Base-by-base conservation (phyloP, 2,797 vertebrate species). In the Lithobates pipiens region DNA sequence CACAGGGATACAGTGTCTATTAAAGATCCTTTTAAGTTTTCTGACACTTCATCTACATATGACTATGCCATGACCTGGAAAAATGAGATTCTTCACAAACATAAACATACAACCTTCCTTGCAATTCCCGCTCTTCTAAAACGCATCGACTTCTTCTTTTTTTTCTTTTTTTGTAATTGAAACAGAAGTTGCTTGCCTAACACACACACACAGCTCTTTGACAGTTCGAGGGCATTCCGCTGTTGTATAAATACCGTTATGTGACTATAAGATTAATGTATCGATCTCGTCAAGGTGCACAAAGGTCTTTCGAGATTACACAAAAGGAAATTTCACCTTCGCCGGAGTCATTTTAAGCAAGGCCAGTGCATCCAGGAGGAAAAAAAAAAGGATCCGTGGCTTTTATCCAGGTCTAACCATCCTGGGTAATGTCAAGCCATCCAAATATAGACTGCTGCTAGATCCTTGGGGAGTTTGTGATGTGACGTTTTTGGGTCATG, bases 401-500 rank as follows among this genome's bases (percentile, higher is more conserved):
- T 44, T 29, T 78, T 63, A 34, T 23, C 46, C 44, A 36, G 77
- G 70, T 39, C 13, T 23, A 42, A 42, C 21, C 11, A 73, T 23
- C 3, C 36, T 25, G 39, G 36, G 44, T 80, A 50, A 70, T 70
- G 42, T 34, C 18, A 50, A 54, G 46, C 8, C 13, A 9, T 71
- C 7, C 71, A 80, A 36, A 79, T 50, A 25, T 71, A 72, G 6
- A n/a, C 18, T 13, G 67, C 78, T 8, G 27, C 10, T 25, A 3
- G 21, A 54, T 71, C 63, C 68, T 54, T 23, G 13, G 67, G 78
- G 68, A 39, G n/a, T 5, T 34, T 80, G 32, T 50, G 5, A 13
- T 5, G 32, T 61, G 29, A 72, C 68, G 32, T 80, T 36, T 80
- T 80, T 57, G 65, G 77, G 67, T 71, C 65, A 78, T 18, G 15